Evolutionary conservation across 1,140 invertebrate species (phyloP), one percentile per base, ranked within the genome.

Genomic region (Pachypeltis micranthus): DNA sequence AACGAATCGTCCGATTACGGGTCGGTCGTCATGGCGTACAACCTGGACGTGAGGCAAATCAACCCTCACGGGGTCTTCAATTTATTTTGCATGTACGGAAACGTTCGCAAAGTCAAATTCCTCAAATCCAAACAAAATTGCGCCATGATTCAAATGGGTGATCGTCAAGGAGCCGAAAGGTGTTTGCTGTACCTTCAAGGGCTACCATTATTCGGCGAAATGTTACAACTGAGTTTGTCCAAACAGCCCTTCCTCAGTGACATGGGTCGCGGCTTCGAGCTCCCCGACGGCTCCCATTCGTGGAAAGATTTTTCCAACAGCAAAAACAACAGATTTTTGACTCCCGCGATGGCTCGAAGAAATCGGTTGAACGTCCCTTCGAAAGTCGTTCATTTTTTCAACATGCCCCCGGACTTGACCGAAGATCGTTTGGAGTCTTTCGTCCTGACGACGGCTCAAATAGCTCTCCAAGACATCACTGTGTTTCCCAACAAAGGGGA

Each of bases 101-200:
- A 98, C 74, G 93, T 97, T 66, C 85, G 93, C 61, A 86, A 93
- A 83, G 93, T 97, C 68, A 98, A 98, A 79, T 98, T 98, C 77
- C 79, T 99, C 73, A 96, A 96, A 79, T 96, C 91, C 61, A 98
- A 98, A 78, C 93, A 96, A 72, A 95, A 95, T 60, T 96, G 93
- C 59, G 94, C 94, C 19, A 98, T 99, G 95, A 90, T 98, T 64
- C 94, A 98, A 74, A 94, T 99, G 92, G 93, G 93, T 14, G 93
- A 96, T 74, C 83, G 84, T 14, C 81, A 91, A 55, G 90, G 93
- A 10, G 92, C 96, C 2, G 92, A 96, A 74, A 79, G 94, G 68
- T 93, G 89, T 72, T 86, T 98, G 55, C 4, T 21, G 47, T 51
- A 51, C 19, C 21, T 51, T 4, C 47, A 51, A 51, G 47, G 47